Evolutionary conservation across 1,140 invertebrate genomes (phyloP).

Genomic region (Drosophila baimaii): DNA sequence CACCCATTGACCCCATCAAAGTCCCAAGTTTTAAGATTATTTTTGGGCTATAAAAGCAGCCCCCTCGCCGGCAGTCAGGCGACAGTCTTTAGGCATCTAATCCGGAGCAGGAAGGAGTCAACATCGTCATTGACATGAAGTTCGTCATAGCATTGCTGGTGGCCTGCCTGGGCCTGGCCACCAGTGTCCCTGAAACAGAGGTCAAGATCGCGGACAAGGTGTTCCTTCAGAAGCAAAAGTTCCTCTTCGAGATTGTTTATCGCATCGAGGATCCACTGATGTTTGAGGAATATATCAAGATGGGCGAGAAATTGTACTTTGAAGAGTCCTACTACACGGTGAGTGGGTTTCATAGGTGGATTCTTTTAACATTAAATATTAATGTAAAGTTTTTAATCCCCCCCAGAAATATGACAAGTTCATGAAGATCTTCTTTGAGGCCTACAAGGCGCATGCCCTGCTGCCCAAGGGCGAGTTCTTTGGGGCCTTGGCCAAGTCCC

Average conservation of each 20-base stretch:
- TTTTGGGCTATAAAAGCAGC: slow-evolving; percentile 51
- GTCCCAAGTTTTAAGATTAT: too few relatives aligned
- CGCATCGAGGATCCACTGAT: slow-evolving; percentile 66
- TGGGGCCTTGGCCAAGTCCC: slow-evolving; percentile 64
- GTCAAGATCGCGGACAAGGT: slow-evolving; percentile 64
- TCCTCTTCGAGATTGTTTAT: slow-evolving; percentile 71
- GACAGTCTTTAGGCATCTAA: slow-evolving; percentile 80
- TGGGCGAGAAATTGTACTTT: slow-evolving; percentile 43
- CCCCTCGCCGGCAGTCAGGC: slow-evolving; percentile 7
- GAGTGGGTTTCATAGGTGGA: too few relatives aligned
- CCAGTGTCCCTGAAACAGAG: slow-evolving; percentile 54
- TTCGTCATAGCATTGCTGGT: slow-evolving; percentile 66
- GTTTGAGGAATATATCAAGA: slow-evolving; percentile 65
- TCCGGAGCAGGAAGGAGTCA: slow-evolving; percentile 71
- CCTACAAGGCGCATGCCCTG: slow-evolving; percentile 57
- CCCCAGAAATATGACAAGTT: slow-evolving; percentile 57
- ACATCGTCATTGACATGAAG: slow-evolving; percentile 68
- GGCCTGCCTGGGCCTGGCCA: slow-evolving; percentile 67
- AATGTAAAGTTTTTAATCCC: too few relatives aligned
- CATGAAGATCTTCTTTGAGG: slow-evolving; percentile 73
- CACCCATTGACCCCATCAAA: slow-evolving; percentile 18
- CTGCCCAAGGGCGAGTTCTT: slow-evolving; percentile 80
- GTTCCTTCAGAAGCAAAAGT: slow-evolving; percentile 66
- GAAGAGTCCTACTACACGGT: slow-evolving; percentile 58
- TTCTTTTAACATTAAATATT: too few relatives aligned